These are phyloP conservation scores for Calliopsis andreniformis DNA, from an alignment of 1,140 invertebrate genomes.

Conservation along the genomic window DNA sequence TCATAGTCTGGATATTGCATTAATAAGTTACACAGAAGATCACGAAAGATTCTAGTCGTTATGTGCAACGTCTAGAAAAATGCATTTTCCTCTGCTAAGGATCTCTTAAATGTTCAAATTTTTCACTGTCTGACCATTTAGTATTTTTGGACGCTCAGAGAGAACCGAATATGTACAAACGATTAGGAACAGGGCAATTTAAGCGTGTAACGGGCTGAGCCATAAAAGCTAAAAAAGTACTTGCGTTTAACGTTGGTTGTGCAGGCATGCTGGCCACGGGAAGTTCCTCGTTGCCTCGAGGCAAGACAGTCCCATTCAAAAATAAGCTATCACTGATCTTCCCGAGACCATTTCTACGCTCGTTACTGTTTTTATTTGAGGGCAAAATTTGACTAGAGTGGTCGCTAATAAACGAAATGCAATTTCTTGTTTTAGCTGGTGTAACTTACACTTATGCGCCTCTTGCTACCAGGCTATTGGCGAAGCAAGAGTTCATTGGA, in stretches of 20 bases:
- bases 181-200: conserved; percentile 54
- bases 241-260: conserved; percentile 42
- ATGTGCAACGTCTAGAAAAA: no score
- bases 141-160: neutral
- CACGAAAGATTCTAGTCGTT: no score
- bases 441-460: no score
- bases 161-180: conserved; percentile 32
- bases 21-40: no score
- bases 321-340: conserved; percentile 45
- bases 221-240: conserved; percentile 48
- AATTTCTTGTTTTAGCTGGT: conserved; percentile 42
- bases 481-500: neutral
- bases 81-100: no score
- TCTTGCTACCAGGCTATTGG: neutral
- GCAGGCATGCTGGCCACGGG: conserved; percentile 16
- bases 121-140: neutral
- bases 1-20: no score
- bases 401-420: conserved; percentile 46
- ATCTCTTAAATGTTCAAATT: neutral
- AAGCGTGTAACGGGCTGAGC: conserved; percentile 44
- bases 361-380: neutral
- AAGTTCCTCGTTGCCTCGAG: conserved; percentile 37
- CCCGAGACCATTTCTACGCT: conserved; percentile 14
- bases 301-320: conserved; percentile 47
- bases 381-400: neutral